Conservation (phyloP, 2,113 vertebrate species). For the Gobiocypris rarus region DNA sequence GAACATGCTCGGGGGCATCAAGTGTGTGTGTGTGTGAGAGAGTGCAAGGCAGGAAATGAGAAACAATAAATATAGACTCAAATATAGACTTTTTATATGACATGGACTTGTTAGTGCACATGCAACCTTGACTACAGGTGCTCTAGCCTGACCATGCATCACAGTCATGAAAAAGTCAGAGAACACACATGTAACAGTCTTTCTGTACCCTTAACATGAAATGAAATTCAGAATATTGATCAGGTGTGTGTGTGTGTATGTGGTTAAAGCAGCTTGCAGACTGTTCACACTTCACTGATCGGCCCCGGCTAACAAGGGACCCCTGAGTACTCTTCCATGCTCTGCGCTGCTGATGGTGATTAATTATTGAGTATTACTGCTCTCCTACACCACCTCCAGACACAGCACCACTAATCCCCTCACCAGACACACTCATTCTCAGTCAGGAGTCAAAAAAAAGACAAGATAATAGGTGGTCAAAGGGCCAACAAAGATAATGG, state of each 20-base stretch:
- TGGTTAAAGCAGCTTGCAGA: constrained; percentile 15
- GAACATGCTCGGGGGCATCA: constrained; percentile 36
- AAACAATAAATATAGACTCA: constrained; percentile 39
- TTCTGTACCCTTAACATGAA: neutral
- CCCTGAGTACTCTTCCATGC: constrained; percentile 47
- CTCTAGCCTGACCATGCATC: constrained; percentile 3
- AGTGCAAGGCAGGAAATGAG: constrained; percentile 29
- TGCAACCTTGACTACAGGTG: constrained; percentile 8
- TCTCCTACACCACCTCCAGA: constrained; percentile 39
- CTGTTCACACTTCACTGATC: constrained; percentile 54
- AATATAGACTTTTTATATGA: constrained; percentile 12
- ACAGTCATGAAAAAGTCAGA: constrained; percentile 17
- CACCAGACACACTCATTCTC: constrained; percentile 21
- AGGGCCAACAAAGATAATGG: constrained; percentile 21
- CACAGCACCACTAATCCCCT: constrained; percentile 28
- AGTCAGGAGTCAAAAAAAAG: constrained; percentile 23
- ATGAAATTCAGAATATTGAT: constrained; percentile 22
- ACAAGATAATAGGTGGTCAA: constrained; percentile 29
- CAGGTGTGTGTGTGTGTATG: constrained; percentile 42
- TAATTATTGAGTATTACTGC: constrained; percentile 55
- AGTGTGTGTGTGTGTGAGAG: constrained; percentile 19
- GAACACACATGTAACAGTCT: constrained; percentile 13
- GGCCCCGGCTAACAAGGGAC: constrained; percentile 52
- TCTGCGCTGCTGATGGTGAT: constrained; percentile 46
- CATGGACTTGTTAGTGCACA: constrained; percentile 22